Evolutionary conservation across 1,140 invertebrate genomes (phyloP).

Genomic region (Colletes latitarsis): DNA sequence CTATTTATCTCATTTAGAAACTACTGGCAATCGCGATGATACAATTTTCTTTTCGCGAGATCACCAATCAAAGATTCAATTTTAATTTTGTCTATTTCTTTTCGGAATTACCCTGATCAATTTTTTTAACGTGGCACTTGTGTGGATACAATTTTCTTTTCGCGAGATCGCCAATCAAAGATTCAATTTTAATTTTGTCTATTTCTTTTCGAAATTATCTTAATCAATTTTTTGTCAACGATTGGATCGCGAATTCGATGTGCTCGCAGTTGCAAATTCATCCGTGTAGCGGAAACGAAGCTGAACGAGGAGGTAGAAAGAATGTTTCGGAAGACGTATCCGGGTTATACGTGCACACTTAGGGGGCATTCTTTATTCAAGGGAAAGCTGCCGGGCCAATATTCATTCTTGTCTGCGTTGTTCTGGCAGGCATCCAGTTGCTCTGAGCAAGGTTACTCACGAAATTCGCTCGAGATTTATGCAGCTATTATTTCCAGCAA

Average conservation of each 20-base stretch:
- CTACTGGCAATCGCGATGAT: too few species aligned
- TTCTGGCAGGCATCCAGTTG: slow-evolving; percentile 68
- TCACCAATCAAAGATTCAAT: too few species aligned
- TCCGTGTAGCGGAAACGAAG: background rate
- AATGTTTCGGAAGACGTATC: background rate
- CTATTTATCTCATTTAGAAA: too few species aligned
- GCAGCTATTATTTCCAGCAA: slow-evolving; percentile 67
- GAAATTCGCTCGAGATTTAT: slow-evolving; percentile 69
- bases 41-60: too few species aligned
- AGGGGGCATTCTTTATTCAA: slow-evolving; percentile 43
- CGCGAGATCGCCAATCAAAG: too few species aligned
- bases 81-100: too few species aligned
- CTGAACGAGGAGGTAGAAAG: background rate
- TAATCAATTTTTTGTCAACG: too few species aligned
- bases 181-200: too few species aligned
- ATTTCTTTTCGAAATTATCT: too few species aligned
- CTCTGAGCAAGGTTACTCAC: slow-evolving; percentile 59
- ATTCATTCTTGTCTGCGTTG: slow-evolving; percentile 45
- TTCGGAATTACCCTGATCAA: too few species aligned
- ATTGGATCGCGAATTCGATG: background rate
- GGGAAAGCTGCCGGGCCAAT: slow-evolving; percentile 41
- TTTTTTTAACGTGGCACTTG: too few species aligned
- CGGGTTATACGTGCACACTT: slow-evolving; percentile 6
- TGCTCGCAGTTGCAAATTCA: background rate
- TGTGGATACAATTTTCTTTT: too few species aligned